Conservation (phyloP, 1,140 invertebrate species). For the Ceratitis capitata region DNA sequence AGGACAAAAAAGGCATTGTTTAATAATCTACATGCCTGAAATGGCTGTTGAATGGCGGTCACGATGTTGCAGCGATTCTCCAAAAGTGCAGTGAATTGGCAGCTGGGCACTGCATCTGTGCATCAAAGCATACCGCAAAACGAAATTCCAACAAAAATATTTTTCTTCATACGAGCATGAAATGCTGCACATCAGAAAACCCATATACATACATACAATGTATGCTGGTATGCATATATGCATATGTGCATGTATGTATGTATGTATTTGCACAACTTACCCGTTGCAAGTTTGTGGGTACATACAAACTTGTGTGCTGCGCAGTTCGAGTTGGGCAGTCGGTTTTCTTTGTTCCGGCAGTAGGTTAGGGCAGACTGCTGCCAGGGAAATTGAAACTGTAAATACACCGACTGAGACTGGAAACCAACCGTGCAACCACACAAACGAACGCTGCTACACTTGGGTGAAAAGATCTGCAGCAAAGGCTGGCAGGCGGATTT, state of each 20-base stretch:
- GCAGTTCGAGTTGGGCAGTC: not conserved
- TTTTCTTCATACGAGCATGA: too few species aligned
- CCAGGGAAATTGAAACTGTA: slow-evolving; percentile 2
- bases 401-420: not conserved
- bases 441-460: too few species aligned
- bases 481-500: not conserved
- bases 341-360: not conserved
- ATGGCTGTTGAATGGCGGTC: not conserved
- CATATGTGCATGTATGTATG: not conserved
- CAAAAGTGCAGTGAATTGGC: not conserved
- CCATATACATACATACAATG: too few species aligned
- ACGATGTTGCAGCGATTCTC: not conserved
- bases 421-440: too few species aligned
- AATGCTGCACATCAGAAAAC: too few species aligned
- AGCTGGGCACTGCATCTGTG: not conserved
- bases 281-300: not conserved
- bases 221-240: too few species aligned
- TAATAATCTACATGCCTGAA: too few species aligned
- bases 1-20: not conserved
- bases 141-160: not conserved
- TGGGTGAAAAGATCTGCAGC: too few species aligned
- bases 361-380: not conserved
- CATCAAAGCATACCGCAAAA: not conserved
- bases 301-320: not conserved
- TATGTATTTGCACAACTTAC: not conserved